These are phyloP conservation scores for Apodemia mormo DNA, from an alignment of 2,888 invertebrate species.

Conservation along the genomic window DNA sequence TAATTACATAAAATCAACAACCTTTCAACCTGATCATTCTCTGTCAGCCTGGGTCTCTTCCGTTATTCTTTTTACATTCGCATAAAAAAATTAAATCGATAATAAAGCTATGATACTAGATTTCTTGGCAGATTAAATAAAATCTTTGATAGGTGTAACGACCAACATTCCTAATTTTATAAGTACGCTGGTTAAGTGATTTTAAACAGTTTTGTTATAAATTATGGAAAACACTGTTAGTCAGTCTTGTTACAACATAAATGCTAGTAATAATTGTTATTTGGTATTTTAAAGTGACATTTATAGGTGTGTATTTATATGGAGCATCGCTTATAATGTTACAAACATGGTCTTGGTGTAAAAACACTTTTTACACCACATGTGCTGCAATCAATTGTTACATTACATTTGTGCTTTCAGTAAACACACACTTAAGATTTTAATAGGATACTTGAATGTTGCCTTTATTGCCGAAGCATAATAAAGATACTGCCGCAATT, in stretches of 20 bases:
- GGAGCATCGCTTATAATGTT: neutral
- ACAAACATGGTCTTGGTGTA: neutral
- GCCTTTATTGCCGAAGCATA: neutral
- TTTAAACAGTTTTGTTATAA: conserved; percentile 7
- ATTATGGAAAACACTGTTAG: neutral
- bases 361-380: neutral
- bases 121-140: conserved; percentile 1
- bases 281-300: neutral
- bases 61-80: no score
- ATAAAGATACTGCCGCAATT: neutral
- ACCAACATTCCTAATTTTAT: conserved; percentile 17
- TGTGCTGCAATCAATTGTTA: neutral
- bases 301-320: neutral
- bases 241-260: neutral
- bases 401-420: neutral
- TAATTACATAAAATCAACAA: no score
- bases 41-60: no score
- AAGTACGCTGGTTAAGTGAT: neutral
- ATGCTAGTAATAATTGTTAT: neutral
- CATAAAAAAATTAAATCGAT: no score
- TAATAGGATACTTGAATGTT: no score
- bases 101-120: conserved; percentile 4
- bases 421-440: neutral
- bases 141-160: neutral
- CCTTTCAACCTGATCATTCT: no score